Percentiles rank a stretch among this genome's conserved stretches.
These are phyloP conservation scores for Onychostoma macrolepis DNA, from an alignment of 2,113 vertebrate species.

Conservation along the genomic window DNA sequence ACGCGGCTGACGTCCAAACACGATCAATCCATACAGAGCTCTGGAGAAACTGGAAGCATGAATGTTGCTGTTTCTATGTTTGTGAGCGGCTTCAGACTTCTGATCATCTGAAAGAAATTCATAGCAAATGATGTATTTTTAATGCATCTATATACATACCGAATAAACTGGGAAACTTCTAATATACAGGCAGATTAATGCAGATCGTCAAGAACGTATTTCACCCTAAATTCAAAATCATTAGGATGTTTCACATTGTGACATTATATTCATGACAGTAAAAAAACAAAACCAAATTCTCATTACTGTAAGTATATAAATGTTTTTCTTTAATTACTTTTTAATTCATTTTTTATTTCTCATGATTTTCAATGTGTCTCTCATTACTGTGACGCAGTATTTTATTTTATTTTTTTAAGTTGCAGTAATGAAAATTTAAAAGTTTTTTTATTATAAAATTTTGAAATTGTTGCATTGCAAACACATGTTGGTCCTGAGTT, in stretches of 20 bases:
- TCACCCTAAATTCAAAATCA: neutral
- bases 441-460: neutral
- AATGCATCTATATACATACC: neutral
- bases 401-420: neutral
- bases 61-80: neutral
- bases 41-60: neutral
- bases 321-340: neutral
- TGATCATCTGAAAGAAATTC: neutral
- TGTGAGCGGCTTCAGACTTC: neutral
- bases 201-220: neutral
- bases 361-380: neutral
- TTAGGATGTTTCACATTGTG: neutral
- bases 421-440: neutral
- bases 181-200: neutral
- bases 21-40: neutral
- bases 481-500: neutral
- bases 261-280: neutral
- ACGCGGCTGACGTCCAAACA: neutral
- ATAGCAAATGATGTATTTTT: neutral
- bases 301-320: neutral
- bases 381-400: neutral
- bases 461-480: neutral
- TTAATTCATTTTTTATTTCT: neutral
- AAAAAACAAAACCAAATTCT: neutral
- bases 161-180: neutral